phyloP scores from a whole-genome alignment of 1,140 invertebrate genomes.

The Phymastichus coffea region DNA sequence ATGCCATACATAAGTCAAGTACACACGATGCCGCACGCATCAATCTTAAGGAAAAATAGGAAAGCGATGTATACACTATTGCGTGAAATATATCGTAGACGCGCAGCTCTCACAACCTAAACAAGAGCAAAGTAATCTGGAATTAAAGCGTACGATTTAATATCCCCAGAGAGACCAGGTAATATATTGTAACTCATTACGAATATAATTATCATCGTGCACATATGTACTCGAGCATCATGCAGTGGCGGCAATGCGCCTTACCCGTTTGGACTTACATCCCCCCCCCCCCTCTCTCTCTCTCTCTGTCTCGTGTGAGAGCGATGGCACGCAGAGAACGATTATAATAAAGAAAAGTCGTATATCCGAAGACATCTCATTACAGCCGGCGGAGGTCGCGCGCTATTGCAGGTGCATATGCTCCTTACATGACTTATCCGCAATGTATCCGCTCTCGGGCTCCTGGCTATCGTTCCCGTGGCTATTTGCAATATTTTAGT shows the following conservation, averaged over 20 bases:
- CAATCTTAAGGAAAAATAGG: constrained; percentile 7
- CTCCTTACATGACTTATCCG: background rate
- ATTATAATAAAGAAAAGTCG: constrained; percentile 38
- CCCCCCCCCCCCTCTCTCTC: too few species aligned
- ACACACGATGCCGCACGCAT: background rate
- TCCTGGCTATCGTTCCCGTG: background rate
- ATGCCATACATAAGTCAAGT: too few species aligned
- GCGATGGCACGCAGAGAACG: constrained; percentile 25
- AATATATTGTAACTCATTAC: constrained; percentile 19
- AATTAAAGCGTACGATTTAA: constrained; percentile 13
- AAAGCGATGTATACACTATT: constrained; percentile 8
- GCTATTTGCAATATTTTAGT: constrained; percentile 21
- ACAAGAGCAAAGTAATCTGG: background rate
- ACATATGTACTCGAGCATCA: background rate
- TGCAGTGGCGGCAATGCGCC: too few species aligned
- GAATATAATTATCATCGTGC: constrained; percentile 8
- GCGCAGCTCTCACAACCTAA: background rate
- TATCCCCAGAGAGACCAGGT: background rate
- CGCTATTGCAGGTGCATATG: background rate
- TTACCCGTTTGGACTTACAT: too few species aligned
- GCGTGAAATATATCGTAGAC: background rate
- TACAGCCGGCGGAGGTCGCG: constrained; percentile 27
- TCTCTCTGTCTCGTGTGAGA: too few species aligned
- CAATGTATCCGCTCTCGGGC: background rate
- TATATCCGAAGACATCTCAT: constrained; percentile 38